Base-by-base conservation (phyloP, 2,888 invertebrate genomes). In the Urechis unicinctus region DNA sequence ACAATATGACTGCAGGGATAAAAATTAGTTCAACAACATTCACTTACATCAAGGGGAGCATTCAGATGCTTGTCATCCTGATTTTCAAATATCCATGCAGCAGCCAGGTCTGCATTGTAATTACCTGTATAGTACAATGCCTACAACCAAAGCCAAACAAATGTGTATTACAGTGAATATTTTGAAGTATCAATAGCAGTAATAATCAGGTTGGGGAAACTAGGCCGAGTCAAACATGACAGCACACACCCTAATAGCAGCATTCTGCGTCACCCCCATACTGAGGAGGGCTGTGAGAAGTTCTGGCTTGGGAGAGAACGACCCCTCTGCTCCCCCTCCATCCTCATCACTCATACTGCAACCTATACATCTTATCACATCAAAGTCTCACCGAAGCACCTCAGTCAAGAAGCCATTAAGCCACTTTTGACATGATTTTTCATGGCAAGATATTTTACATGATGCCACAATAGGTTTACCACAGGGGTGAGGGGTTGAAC, bases 51-150 rank as follows among this genome's bases (percentile, higher is more conserved):
- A 4, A 74, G 55, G 21, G 72, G 70, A 22, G 65, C 65, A 59
- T 74, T 70, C 22, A 71, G 52, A 55, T 72, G 66, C 49, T 66
- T 67, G 55, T 78, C 79, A n/a, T n/a, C n/a, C 30, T 77, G 75
- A 68, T 81, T 81, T 67, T 81, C 82, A 63, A 83, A 81, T 25
- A 83, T 75, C 78, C 81, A 83, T 41, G 80, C 78, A 25, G 81
- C 80, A 5, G 83, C 83, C 46, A 80, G 74, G 66, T 83, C 82
- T 25, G 81, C 78, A 51, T 80, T 82, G 61, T 76, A 74, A 67
- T 83, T 83, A 2, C 81, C 82, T 5, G 83, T 83, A 65, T 81
- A 80, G 68, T 81, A 83, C 52, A 83, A 71, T 26, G 81, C 82
- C 82, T 82, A 59, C 3, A 57, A 62, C 52, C 13, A 46, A 26